phyloP scores from a whole-genome alignment of 2,797 vertebrate species.

The Argentina silus region DNA sequence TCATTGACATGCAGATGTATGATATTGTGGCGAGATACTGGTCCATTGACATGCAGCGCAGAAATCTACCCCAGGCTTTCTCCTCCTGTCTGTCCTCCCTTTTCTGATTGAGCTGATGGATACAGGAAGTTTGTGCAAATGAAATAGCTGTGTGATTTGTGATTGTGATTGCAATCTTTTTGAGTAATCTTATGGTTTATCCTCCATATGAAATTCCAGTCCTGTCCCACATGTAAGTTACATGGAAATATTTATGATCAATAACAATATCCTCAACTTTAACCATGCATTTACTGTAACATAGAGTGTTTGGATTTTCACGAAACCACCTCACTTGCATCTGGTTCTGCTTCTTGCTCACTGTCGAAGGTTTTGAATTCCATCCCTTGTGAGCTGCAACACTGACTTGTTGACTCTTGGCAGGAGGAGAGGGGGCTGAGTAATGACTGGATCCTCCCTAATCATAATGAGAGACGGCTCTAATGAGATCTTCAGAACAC shows the following conservation, averaged over 20 bases:
- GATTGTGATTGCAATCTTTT: neutral
- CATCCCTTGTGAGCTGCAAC: neutral
- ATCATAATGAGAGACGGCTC: constrained; percentile 6
- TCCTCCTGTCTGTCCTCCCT: neutral
- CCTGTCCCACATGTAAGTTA: too few relatives aligned
- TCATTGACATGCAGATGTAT: neutral
- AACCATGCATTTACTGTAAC: too few relatives aligned
- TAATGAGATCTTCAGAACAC: constrained; percentile 14
- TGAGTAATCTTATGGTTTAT: neutral
- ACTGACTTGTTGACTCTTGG: constrained; percentile 8
- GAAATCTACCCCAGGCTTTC: neutral
- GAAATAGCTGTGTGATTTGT: neutral
- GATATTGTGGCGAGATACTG: neutral
- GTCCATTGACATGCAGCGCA: neutral
- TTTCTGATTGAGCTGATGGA: neutral
- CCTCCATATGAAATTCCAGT: neutral
- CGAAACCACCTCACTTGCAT: neutral
- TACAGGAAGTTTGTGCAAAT: constrained; percentile 2
- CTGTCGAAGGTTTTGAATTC: neutral
- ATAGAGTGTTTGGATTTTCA: neutral
- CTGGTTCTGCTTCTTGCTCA: neutral
- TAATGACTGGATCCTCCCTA: constrained; percentile 8
- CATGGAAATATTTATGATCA: neutral
- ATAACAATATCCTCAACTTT: too few relatives aligned
- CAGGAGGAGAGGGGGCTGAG: neutral